Base-by-base conservation (phyloP, 2,113 vertebrate genomes). In the Caranx melampygus region DNA sequence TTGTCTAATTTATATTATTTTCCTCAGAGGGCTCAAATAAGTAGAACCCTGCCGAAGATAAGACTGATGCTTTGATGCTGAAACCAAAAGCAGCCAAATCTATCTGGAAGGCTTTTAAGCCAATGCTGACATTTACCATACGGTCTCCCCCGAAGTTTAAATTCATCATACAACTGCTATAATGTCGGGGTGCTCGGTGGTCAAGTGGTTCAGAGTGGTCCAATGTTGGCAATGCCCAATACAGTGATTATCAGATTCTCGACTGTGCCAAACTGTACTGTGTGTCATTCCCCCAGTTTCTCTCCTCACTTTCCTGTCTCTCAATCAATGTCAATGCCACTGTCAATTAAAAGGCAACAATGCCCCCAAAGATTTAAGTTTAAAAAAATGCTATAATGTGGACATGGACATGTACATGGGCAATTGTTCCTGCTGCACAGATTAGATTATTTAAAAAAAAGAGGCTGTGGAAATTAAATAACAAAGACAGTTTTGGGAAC, bases 401-500 rank as follows among this genome's bases (percentile, higher is more conserved):
- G 18, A 68, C 4, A 5, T 18, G 26, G 18, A 68, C 4, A 8
- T 55, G 26, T 8, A 49, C 54, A 64, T 10, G 11, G 44, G 44
- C 49, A 35, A 42, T 44, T 35, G 60, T 58, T n/a, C 60, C 44
- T 60, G 70, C 66, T 42, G 42, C 2, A 4, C 65, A 75, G n/a
- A 9, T 72, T 59, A 26, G 52, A 59, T 20, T 37, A n/a, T 26
- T 26, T 74, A 64, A 78, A 68, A 78, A 72, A 20, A 63, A 35
- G 34, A 21, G 71, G 57, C 66, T 49, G 21, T 51, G 59, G 65
- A 78, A 76, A 69, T 3, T 5, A 76, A 69, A 3, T 5, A 5
- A 37, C 70, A 75, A 66, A 83, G 55, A 75, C 74, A 61, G 78
- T 44, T 82, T 72, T 74, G 72, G 79, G 45, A 70, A 58, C 12